Conservation (phyloP, 1,140 invertebrate genomes). For the Anastrepha obliqua region DNA sequence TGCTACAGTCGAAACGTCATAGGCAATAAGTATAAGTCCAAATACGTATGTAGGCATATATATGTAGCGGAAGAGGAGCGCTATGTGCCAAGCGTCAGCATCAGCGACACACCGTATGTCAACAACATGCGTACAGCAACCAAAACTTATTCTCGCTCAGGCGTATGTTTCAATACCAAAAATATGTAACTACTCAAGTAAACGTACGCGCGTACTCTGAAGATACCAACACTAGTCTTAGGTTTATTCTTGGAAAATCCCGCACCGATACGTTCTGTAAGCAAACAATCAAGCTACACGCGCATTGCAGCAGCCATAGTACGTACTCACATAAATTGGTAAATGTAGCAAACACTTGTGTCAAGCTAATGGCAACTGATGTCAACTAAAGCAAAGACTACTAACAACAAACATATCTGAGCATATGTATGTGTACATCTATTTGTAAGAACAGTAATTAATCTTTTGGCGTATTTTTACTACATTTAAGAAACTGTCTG, state of each 20-base stretch:
- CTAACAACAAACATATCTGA: neutral
- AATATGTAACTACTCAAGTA: neutral
- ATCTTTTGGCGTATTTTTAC: neutral
- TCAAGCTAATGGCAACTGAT: neutral
- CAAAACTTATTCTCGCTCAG: neutral
- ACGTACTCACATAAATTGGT: too few species aligned
- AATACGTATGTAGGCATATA: neutral
- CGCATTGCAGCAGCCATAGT: conserved; percentile 6
- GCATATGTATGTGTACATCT: neutral
- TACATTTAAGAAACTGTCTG: too few species aligned
- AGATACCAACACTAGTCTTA: neutral
- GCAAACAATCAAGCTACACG: conserved; percentile 11
- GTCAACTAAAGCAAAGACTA: conserved; percentile 13
- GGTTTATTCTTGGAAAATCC: conserved; percentile 6
- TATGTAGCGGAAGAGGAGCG: neutral
- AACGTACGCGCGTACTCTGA: neutral
- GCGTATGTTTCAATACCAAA: neutral
- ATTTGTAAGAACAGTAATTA: conserved; percentile 9
- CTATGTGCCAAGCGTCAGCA: neutral
- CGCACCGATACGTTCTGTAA: neutral
- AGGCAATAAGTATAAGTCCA: neutral
- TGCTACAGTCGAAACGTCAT: neutral
- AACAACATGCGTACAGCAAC: conserved; percentile 28
- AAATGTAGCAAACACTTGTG: conserved; percentile 26
- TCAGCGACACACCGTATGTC: neutral